Percentiles rank a stretch among this genome's conserved stretches.
These are phyloP conservation scores for Leptoclinus maculatus DNA, from an alignment of 2,797 vertebrate genomes.

Conservation along the genomic window DNA sequence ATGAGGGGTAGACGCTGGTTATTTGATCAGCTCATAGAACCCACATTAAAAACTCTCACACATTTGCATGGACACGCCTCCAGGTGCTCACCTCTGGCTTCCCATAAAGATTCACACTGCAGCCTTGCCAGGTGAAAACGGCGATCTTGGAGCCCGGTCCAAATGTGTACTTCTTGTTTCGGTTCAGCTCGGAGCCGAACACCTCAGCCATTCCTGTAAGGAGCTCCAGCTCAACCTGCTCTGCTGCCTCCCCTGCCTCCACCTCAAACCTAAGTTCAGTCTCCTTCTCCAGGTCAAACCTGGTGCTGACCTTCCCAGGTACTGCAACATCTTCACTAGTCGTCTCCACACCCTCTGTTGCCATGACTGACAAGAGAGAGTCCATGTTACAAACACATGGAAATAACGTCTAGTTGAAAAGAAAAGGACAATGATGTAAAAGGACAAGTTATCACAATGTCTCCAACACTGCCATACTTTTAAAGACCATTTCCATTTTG, in stretches of 20 bases:
- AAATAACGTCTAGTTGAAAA: not conserved
- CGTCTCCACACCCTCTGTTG: conserved; percentile 80
- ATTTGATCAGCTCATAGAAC: not conserved
- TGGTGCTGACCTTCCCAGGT: conserved; percentile 72
- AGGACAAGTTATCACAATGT: not conserved
- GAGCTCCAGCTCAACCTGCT: conserved; percentile 93
- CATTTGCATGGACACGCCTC: not conserved
- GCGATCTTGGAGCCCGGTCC: conserved; percentile 95
- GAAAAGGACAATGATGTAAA: not conserved
- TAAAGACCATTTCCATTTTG: not conserved
- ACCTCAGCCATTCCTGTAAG: conserved; percentile 94
- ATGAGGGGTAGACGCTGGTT: conserved; percentile 3
- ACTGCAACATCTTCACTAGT: conserved; percentile 76
- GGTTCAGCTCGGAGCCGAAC: conserved; percentile 96
- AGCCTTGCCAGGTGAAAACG: conserved; percentile 98
- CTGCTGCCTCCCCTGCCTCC: conserved; percentile 86
- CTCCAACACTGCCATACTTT: not conserved
- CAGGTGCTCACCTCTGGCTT: conserved; percentile 89
- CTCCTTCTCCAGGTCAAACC: conserved; percentile 95
- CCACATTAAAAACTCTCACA: not conserved
- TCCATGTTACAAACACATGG: not conserved
- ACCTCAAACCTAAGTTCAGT: conserved; percentile 98
- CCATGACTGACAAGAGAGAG: conserved; percentile 71
- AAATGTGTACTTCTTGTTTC: conserved; percentile 97
- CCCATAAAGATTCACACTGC: conserved; percentile 92